Evolutionary conservation across 2,113 vertebrate species (phyloP), one percentile per base, ranked within the genome.

Genomic region (Otocyon megalotis): DNA sequence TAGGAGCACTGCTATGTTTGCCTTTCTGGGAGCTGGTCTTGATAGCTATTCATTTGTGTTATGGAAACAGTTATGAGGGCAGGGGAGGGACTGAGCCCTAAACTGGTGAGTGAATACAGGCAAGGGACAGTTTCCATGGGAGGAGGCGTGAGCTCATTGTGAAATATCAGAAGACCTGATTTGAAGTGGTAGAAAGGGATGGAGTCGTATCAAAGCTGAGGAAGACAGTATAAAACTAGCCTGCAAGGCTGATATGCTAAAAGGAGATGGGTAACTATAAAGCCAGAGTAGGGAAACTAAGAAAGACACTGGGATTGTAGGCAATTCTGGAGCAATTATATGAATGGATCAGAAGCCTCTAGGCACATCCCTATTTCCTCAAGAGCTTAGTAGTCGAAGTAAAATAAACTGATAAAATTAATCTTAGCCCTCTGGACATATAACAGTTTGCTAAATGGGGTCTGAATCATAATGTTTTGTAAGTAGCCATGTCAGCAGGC

Each of bases 311-410:
- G 35, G 65, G 0, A 9, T 56, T 86, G 50, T 62, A 69, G 15
- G 0, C 53, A 63, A 80, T 16, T 71, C 22, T 83, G n/a, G 20
- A 84, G 54, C 63, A 83, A 56, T 20, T 54, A 1, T 16, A 24
- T 2, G 22, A 35, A 37, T 2, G 3, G 22, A 65, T 43, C 4
- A 32, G 13, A n/a, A 43, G 5, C 0, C 5, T 2, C 22, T 0
- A 2, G 2, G 30, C 12, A 8, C 1, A 0, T 20, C 8, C 24
- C 5, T 53, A 26, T 93, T 89, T 74, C 10, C 20, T 37, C 12
- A 92, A n/a, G 3, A 71, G 86, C 20, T 88, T 37, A 83, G 13
- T 56, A 76, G 12, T 63, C 83, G 10, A 26, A 9, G 8, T 67
- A 69, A 89, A 83, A 54, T 93, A 62, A 94, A 84, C 16, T 35